phyloP scores from a whole-genome alignment of 1,140 invertebrate species.

The Pogonus chalceus region DNA sequence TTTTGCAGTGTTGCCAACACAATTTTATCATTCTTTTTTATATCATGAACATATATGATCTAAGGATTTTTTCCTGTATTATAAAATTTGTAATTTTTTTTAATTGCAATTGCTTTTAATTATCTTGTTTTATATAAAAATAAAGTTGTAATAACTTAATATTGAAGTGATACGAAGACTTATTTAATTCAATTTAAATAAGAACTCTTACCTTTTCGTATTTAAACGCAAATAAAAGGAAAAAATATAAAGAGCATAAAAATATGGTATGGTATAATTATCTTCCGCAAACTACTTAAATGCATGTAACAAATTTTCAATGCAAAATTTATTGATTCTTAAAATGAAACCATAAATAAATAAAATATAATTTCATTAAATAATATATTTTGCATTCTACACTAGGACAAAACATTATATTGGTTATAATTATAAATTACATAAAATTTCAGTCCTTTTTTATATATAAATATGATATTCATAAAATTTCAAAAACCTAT shows the following conservation, averaged over 20 bases:
- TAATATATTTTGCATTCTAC: not conserved
- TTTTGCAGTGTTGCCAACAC: too few relatives aligned
- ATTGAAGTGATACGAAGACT: too few relatives aligned
- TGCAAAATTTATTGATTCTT: not conserved
- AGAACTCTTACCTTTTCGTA: too few relatives aligned
- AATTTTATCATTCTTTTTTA: too few relatives aligned
- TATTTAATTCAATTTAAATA: too few relatives aligned
- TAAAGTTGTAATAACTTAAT: too few relatives aligned
- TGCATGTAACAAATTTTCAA: not conserved
- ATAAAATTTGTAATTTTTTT: too few relatives aligned
- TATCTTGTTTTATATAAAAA: too few relatives aligned
- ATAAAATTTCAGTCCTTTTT: not conserved
- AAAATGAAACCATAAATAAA: too few relatives aligned
- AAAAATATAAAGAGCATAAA: not conserved
- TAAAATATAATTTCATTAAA: not conserved
- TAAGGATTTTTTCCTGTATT: too few relatives aligned
- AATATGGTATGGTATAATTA: not conserved
- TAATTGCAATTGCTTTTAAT: too few relatives aligned
- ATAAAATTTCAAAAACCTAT: not conserved
- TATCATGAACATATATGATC: too few relatives aligned
- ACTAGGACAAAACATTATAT: not conserved
- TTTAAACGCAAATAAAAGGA: not conserved
- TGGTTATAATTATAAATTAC: not conserved
- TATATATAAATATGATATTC: not conserved
- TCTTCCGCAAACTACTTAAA: not conserved